Evolutionary conservation across 2,888 invertebrate genomes (phyloP).

Genomic region (Priocnemis perturbator): DNA sequence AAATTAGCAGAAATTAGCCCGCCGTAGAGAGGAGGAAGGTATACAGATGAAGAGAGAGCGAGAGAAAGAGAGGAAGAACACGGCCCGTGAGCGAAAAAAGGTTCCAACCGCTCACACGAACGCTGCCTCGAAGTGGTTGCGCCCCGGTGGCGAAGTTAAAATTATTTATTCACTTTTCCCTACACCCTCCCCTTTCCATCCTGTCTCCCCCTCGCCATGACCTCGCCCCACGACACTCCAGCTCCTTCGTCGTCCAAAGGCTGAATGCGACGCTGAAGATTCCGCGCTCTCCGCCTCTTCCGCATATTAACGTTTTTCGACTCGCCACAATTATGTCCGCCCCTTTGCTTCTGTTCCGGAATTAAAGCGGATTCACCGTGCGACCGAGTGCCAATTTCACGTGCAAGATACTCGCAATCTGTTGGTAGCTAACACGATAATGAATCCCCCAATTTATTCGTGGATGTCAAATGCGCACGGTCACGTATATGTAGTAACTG

Average conservation of each 20-base stretch:
- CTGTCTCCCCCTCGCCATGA: constrained; percentile 11
- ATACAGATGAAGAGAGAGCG: not conserved
- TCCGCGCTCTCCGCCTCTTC: constrained; percentile 13
- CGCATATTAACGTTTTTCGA: constrained; percentile 4
- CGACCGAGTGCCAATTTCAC: not conserved
- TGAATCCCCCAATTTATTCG: no score
- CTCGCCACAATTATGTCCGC: constrained; percentile 12
- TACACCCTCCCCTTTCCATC: constrained; percentile 2
- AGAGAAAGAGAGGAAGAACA: not conserved
- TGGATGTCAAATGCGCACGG: no score
- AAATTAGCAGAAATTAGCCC: constrained; percentile 47
- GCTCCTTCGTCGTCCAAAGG: constrained; percentile 8
- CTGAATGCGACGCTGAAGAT: constrained; percentile 11
- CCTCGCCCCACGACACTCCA: not conserved
- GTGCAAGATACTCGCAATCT: not conserved
- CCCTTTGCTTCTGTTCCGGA: not conserved
- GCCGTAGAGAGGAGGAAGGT: constrained; percentile 19
- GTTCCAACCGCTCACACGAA: not conserved
- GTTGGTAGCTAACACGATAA: no score
- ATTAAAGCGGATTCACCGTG: constrained; percentile 3
- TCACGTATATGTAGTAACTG: no score
- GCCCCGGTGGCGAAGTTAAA: constrained; percentile 25
- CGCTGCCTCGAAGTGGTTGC: constrained; percentile 13
- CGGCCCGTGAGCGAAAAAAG: not conserved
- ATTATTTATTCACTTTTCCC: constrained; percentile 30